Conservation (phyloP, 1,140 invertebrate species). For the Macrocentrus cingulum region DNA sequence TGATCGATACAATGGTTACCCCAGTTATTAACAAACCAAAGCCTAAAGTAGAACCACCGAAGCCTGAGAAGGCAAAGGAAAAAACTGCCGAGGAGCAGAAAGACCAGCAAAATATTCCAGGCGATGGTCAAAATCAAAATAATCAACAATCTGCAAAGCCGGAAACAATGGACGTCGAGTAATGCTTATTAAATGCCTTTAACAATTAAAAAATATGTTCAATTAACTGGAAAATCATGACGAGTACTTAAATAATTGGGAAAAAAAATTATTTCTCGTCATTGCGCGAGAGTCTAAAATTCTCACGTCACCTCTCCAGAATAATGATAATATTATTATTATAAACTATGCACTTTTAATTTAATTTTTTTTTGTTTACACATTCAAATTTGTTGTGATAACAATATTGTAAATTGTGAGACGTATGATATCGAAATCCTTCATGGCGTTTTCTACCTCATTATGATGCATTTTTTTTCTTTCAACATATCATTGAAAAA, state of each 20-base stretch:
- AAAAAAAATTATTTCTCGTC: conserved; percentile 29
- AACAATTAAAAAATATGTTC: conserved; percentile 10
- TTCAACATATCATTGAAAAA: not conserved
- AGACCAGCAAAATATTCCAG: conserved; percentile 42
- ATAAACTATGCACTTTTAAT: not conserved
- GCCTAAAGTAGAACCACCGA: conserved; percentile 66
- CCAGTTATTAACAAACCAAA: conserved; percentile 85
- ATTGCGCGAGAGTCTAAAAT: conserved; percentile 7
- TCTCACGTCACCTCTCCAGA: no score
- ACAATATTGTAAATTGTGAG: not conserved
- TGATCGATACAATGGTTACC: conserved; percentile 69
- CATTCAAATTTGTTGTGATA: no score
- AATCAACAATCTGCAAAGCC: conserved; percentile 59
- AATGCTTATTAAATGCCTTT: conserved; percentile 28
- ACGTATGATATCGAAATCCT: not conserved
- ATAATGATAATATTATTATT: no score
- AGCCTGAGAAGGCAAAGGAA: conserved; percentile 50
- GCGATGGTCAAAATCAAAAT: conserved; percentile 48
- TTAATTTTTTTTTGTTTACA: no score
- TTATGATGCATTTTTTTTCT: not conserved
- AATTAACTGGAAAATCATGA: conserved; percentile 34
- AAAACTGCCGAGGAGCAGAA: conserved; percentile 41
- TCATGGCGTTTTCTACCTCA: conserved; percentile 7
- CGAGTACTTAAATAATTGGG: conserved; percentile 27
- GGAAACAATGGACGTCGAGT: conserved; percentile 61